Percentiles rank a stretch among this genome's conserved stretches.
Evolutionary conservation across 2,888 invertebrate genomes (phyloP).

Genomic region (Hermaeophaga mercurialis): DNA sequence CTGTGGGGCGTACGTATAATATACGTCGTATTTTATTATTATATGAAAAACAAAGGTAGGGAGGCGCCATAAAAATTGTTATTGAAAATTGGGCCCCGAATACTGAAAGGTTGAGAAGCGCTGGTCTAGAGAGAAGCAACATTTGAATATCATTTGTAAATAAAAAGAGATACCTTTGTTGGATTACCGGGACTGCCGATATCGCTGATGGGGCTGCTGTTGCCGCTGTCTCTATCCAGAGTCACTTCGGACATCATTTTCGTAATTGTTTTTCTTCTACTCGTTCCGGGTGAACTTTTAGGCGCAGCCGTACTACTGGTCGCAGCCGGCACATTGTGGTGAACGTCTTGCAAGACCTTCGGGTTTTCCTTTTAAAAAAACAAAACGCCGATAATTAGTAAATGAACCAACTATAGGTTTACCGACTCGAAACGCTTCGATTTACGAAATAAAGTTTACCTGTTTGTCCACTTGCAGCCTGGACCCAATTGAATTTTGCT

Average conservation of each 20-base stretch:
- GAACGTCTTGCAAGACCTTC: not conserved
- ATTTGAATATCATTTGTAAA: not conserved
- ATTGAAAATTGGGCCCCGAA: too few species aligned
- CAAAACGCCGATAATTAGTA: too few species aligned
- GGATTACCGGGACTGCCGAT: not conserved
- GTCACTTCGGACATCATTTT: conserved; percentile 45
- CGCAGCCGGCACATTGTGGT: not conserved
- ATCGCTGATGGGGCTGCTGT: conserved; percentile 45
- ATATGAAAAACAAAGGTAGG: too few species aligned
- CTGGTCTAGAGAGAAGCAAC: not conserved
- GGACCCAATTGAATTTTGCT: not conserved
- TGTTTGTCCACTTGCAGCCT: not conserved
- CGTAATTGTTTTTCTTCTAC: conserved; percentile 41
- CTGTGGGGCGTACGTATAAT: too few species aligned
- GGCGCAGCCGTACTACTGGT: not conserved
- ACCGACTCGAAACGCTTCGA: too few species aligned
- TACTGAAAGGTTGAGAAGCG: too few species aligned
- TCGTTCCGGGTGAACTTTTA: conserved; percentile 33
- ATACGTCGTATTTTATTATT: too few species aligned
- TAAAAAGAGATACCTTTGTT: conserved; percentile 13
- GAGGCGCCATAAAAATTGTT: too few species aligned
- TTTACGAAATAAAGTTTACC: too few species aligned
- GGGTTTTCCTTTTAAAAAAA: too few species aligned
- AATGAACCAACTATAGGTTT: too few species aligned
- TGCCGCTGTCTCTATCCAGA: conserved; percentile 46